Conservation (phyloP, 2,113 vertebrate species). For the Oreochromis tanganicae region DNA sequence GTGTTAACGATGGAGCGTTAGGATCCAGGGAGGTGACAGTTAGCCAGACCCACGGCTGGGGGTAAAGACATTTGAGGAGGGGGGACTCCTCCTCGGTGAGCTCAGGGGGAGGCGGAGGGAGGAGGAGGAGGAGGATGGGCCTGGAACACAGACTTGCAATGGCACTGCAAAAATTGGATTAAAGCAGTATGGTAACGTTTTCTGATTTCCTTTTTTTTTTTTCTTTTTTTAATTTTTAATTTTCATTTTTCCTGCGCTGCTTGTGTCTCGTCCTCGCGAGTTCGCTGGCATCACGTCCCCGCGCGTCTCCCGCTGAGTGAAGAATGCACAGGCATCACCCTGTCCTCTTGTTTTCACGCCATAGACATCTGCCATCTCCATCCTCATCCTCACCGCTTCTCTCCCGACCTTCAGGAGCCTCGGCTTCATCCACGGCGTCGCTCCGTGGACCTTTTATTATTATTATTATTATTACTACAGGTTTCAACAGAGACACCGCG, state of each 20-base stretch:
- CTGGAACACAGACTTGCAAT: slow-evolving; percentile 69
- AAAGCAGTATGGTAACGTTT: slow-evolving; percentile 79
- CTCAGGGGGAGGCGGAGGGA: slow-evolving; percentile 32
- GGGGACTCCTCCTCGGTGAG: slow-evolving; percentile 47
- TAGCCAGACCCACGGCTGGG: slow-evolving; percentile 49
- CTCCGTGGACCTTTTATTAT: background rate
- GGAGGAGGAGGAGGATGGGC: slow-evolving; percentile 69
- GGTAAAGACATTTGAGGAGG: slow-evolving; percentile 48
- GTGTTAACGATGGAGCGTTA: slow-evolving; percentile 61
- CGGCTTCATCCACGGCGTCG: background rate
- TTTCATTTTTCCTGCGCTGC: slow-evolving; percentile 12
- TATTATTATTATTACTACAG: background rate
- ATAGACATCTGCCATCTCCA: slow-evolving; percentile 45
- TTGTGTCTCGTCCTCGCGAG: slow-evolving; percentile 49
- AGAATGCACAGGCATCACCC: slow-evolving; percentile 1
- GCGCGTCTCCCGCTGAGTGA: slow-evolving; percentile 16
- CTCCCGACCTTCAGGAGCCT: background rate
- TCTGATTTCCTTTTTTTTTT: slow-evolving; percentile 50
- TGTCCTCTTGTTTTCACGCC: slow-evolving; percentile 25
- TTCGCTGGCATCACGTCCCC: slow-evolving; percentile 32
- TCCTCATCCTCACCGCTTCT: slow-evolving; percentile 27
- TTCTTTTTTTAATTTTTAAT: background rate
- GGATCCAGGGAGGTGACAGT: slow-evolving; percentile 46
- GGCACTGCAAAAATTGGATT: slow-evolving; percentile 70
- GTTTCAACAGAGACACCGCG: background rate